Percentiles rank a stretch among this genome's conserved stretches.
phyloP scores from a whole-genome alignment of 2,797 vertebrate genomes.

The Muraenolepis orangiensis region DNA sequence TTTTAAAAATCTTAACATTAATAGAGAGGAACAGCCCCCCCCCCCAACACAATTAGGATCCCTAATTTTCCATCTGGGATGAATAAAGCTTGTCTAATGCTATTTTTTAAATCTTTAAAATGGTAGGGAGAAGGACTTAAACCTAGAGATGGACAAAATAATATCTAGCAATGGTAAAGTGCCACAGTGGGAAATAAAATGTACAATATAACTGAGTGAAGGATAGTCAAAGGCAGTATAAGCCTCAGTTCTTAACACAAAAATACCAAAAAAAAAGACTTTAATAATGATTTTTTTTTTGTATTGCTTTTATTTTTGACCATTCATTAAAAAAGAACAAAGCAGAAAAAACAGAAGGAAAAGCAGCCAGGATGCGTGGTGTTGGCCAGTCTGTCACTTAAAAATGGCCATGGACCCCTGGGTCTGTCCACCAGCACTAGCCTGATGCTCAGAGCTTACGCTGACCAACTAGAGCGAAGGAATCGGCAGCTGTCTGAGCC shows the following conservation, averaged over 20 bases:
- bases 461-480: background rate
- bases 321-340: background rate
- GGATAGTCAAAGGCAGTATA: no score
- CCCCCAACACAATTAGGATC: background rate
- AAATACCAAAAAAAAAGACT: background rate
- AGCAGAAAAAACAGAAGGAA: background rate
- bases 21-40: background rate
- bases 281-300: background rate
- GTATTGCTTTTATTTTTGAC: background rate
- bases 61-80: background rate
- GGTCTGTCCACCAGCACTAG: background rate
- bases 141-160: background rate
- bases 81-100: background rate
- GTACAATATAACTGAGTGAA: background rate
- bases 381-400: no score
- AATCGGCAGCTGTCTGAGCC: background rate
- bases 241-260: background rate
- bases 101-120: background rate
- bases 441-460: background rate
- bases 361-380: background rate
- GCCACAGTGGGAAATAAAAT: background rate
- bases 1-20: no score
- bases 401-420: background rate
- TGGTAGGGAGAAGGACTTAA: background rate
- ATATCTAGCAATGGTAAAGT: background rate